A percentile compares a stretch with the other conserved stretches of the same genome.
phyloP scores from a whole-genome alignment of 2,797 vertebrate species.

The Ciconia nigra region DNA sequence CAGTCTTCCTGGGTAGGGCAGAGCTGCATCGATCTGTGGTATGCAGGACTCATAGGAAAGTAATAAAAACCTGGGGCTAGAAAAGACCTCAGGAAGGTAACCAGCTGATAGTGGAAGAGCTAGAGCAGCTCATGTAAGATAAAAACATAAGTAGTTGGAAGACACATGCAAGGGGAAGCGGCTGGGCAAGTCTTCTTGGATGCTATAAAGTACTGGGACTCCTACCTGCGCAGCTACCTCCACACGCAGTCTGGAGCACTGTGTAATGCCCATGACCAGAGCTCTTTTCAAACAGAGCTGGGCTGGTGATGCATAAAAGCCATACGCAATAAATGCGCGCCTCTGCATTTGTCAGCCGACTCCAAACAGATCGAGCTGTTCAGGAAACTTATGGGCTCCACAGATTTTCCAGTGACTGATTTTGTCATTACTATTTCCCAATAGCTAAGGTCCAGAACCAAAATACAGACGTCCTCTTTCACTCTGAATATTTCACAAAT shows the following conservation, averaged over 20 bases:
- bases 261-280: background rate
- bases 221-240: background rate
- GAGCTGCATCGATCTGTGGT: background rate
- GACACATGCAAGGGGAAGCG: background rate
- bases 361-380: background rate
- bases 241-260: fast-evolving
- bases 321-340: background rate
- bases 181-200: background rate
- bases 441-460: background rate
- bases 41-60: conserved; percentile 32
- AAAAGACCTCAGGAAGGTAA: background rate
- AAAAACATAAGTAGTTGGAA: background rate
- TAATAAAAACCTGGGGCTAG: background rate
- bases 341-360: background rate
- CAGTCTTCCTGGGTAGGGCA: background rate
- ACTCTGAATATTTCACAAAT: background rate
- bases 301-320: background rate
- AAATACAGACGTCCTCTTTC: background rate
- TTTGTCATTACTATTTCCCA: background rate
- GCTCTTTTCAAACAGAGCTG: background rate
- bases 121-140: background rate
- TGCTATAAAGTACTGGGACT: background rate
- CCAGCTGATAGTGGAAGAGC: background rate
- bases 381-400: background rate
- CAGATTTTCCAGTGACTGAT: background rate